Conservation (phyloP, 2,113 vertebrate species). For the Pipra filicauda region DNA sequence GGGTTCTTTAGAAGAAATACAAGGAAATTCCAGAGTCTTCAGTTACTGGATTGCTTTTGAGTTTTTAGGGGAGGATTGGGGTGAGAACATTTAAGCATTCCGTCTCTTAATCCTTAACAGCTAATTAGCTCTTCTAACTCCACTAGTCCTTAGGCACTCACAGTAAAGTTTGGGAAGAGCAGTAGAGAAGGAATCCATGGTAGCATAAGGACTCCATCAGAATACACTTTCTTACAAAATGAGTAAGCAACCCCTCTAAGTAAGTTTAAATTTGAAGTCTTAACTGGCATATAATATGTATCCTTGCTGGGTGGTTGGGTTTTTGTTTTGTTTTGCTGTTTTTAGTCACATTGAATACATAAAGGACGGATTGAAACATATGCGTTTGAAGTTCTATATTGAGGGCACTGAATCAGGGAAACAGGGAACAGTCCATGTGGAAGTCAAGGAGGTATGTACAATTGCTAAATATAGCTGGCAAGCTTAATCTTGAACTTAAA, state of each 20-base stretch:
- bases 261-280: not conserved
- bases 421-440: slow-evolving; percentile 87
- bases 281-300: not conserved
- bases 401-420: slow-evolving; percentile 89
- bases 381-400: slow-evolving; percentile 94
- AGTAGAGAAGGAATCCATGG: not conserved
- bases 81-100: not conserved
- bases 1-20: not conserved
- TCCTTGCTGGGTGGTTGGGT: not conserved
- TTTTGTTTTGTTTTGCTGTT: slow-evolving; percentile 19
- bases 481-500: not conserved
- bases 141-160: not conserved
- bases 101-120: not conserved
- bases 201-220: not conserved
- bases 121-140: not conserved
- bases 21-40: not conserved
- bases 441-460: slow-evolving; percentile 89
- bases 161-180: not conserved
- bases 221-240: not conserved
- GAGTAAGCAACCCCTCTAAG: not conserved
- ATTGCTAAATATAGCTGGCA: not conserved
- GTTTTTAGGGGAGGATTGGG: not conserved
- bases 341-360: slow-evolving; percentile 85
- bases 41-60: not conserved
- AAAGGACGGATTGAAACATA: slow-evolving; percentile 86